Evolutionary conservation across 2,113 vertebrate species (phyloP).

Genomic region (Oryzias woworae): DNA sequence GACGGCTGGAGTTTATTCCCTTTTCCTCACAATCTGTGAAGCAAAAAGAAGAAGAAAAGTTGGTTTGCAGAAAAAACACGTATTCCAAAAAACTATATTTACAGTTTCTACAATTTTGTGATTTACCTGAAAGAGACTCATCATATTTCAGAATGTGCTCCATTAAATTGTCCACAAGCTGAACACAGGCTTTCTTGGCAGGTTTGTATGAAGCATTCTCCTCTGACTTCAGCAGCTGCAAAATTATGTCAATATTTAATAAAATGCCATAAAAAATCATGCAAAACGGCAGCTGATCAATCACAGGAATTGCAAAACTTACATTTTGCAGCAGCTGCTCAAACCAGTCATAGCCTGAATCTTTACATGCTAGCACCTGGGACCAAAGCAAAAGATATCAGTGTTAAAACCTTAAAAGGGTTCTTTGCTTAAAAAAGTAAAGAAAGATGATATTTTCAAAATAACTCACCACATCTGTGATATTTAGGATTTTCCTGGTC

Average conservation of each 20-base stretch:
- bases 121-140: constrained; percentile 90
- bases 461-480: constrained; percentile 94
- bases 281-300: background rate
- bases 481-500: constrained; percentile 96
- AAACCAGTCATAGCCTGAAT: constrained; percentile 99
- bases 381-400: constrained; percentile 15
- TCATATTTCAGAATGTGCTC: constrained; percentile 97
- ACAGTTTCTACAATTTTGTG: background rate
- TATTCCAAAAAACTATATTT: background rate
- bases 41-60: background rate
- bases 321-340: constrained; percentile 99
- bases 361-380: constrained; percentile 94
- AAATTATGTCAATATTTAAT: background rate
- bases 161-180: constrained; percentile 97
- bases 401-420: too few relatives aligned
- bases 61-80: background rate
- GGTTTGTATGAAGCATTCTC: constrained; percentile 97
- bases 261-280: constrained; percentile 1
- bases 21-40: constrained; percentile 84
- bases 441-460: background rate
- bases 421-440: too few relatives aligned
- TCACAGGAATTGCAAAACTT: constrained; percentile 60
- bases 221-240: constrained; percentile 92
- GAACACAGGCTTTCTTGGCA: constrained; percentile 95
- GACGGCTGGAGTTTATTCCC: constrained; percentile 87